A percentile compares a stretch with the other conserved stretches of the same genome.
Conservation (phyloP, 2,797 vertebrate genomes). For the Arremon brunneinucha region DNA sequence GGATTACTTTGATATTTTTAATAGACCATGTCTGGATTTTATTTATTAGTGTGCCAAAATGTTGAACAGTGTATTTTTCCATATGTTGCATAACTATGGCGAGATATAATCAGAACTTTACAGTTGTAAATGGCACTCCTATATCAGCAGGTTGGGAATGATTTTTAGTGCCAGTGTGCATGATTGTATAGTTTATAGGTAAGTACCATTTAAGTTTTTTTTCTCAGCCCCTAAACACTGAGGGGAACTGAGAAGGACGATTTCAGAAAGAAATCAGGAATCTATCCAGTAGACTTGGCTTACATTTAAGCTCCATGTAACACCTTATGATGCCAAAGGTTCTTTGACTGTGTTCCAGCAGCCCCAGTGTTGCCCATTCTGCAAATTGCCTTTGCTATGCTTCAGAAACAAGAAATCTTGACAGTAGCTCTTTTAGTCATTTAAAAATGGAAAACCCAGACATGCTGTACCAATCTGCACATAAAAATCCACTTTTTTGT, state of each 20-base stretch:
- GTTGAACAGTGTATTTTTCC: slow-evolving; percentile 59
- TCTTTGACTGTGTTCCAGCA: background rate
- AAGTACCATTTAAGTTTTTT: background rate
- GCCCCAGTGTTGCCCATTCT: background rate
- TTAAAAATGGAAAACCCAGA: background rate
- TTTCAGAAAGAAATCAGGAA: background rate
- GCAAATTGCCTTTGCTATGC: background rate
- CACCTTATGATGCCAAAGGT: background rate
- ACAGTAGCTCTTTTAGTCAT: background rate
- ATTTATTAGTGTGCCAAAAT: slow-evolving; percentile 69
- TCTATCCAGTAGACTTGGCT: background rate
- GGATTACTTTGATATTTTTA: slow-evolving; percentile 65
- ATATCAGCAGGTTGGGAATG: slow-evolving; percentile 10
- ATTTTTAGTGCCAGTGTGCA: background rate
- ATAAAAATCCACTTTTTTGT: background rate
- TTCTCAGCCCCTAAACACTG: background rate
- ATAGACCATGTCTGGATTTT: slow-evolving; percentile 63
- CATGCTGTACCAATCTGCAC: background rate
- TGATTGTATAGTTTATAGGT: background rate
- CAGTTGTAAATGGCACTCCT: slow-evolving; percentile 31
- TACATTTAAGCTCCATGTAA: background rate
- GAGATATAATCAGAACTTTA: slow-evolving; percentile 49
- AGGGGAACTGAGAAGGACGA: background rate
- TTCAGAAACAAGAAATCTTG: background rate
- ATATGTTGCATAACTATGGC: slow-evolving; percentile 47